Conservation (phyloP, 2,797 vertebrate genomes). For the Parambassis ranga region DNA sequence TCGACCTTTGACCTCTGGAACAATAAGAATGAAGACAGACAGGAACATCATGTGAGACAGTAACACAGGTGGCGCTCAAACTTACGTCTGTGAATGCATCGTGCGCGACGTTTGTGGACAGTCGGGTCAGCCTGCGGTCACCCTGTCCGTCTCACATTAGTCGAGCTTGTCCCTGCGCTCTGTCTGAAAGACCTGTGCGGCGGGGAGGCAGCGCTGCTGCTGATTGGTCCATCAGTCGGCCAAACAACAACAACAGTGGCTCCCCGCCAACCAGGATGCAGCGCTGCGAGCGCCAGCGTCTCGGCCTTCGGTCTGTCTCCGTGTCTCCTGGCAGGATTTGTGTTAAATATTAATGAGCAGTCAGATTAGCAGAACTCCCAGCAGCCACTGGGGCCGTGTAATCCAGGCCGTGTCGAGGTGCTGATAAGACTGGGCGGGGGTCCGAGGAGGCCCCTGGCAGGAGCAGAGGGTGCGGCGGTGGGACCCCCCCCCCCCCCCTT, state of each 20-base stretch:
- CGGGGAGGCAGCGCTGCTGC: conserved; percentile 7
- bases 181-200: conserved; percentile 18
- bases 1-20: too few species aligned
- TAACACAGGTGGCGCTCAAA: too few species aligned
- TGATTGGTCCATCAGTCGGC: conserved; percentile 26
- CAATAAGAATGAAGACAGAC: too few species aligned
- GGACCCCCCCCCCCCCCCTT: neutral
- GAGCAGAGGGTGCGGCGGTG: neutral
- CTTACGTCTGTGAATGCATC: too few species aligned
- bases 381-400: conserved; percentile 68
- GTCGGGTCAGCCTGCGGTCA: conserved; percentile 8
- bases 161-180: neutral
- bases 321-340: conserved; percentile 54
- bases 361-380: conserved; percentile 77
- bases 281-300: neutral
- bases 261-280: conserved; percentile 23
- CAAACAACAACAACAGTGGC: conserved; percentile 25
- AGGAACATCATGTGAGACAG: too few species aligned
- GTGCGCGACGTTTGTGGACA: too few species aligned
- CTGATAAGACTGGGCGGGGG: conserved; percentile 44
- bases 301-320: neutral
- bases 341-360: conserved; percentile 75
- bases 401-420: conserved; percentile 65
- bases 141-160: neutral
- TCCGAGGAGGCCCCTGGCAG: neutral